Evolutionary conservation across 2,888 invertebrate species (phyloP).

Genomic region (Clivina fossor): DNA sequence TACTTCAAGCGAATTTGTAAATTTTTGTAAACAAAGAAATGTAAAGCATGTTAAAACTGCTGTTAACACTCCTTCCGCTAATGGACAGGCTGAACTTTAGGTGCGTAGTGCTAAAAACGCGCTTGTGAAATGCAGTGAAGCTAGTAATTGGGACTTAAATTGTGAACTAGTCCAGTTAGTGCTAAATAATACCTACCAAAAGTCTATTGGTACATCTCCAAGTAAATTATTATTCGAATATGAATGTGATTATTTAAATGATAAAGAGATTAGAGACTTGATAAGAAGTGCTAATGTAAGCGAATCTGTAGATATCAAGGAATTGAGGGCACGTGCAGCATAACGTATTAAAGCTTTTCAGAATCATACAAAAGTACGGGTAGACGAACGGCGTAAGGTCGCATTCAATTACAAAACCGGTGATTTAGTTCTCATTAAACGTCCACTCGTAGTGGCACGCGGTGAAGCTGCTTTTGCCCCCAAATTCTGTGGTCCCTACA

Average conservation of each 20-base stretch:
- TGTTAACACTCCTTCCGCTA: conserved; percentile 14
- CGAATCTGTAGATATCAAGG: not conserved
- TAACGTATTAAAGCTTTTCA: not conserved
- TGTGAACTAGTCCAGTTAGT: conserved; percentile 35
- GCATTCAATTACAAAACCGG: not conserved
- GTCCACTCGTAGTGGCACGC: conserved; percentile 4
- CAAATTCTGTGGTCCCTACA: conserved; percentile 5
- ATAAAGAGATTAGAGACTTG: not conserved
- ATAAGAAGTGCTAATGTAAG: not conserved
- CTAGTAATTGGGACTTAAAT: not conserved
- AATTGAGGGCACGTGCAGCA: not conserved
- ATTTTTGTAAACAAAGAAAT: conserved; percentile 42
- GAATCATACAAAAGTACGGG: not conserved
- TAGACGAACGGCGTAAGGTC: not conserved
- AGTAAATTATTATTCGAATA: conserved; percentile 29
- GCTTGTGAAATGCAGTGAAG: conserved; percentile 6
- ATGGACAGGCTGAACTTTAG: conserved; percentile 43
- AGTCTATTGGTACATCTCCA: conserved; percentile 37
- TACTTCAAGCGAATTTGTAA: conserved; percentile 44
- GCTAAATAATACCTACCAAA: conserved; percentile 39
- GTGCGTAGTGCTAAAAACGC: conserved; percentile 37
- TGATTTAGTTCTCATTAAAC: not conserved
- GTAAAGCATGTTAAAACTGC: conserved; percentile 38
- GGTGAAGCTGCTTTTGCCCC: conserved; percentile 3
- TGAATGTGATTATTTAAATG: not conserved